phyloP scores from a whole-genome alignment of 2,888 invertebrate species.

The Mylabris sibirica region DNA sequence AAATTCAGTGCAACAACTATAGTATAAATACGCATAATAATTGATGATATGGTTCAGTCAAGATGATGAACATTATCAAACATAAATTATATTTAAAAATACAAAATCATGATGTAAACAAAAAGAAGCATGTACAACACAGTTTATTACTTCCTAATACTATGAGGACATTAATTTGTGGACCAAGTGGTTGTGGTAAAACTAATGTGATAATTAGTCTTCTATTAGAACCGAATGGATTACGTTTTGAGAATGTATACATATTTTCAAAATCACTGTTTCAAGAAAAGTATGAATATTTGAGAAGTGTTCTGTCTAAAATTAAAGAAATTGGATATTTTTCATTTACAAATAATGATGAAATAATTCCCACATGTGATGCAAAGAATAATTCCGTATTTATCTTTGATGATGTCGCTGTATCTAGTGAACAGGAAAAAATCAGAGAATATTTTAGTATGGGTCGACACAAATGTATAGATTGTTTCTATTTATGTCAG shows the following conservation, averaged over 20 bases:
- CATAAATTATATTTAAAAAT: background rate
- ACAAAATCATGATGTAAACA: background rate
- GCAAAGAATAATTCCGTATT: background rate
- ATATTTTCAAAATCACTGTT: conserved; percentile 26
- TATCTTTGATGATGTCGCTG: conserved; percentile 8
- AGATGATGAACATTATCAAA: background rate
- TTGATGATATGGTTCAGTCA: too few relatives aligned
- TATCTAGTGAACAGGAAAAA: background rate
- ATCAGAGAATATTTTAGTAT: too few relatives aligned
- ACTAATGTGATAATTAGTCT: background rate
- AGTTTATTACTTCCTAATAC: background rate
- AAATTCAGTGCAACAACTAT: too few relatives aligned
- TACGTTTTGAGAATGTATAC: background rate
- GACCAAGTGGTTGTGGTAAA: too few relatives aligned
- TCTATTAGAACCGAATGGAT: background rate
- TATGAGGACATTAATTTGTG: background rate
- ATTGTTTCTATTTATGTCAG: too few relatives aligned
- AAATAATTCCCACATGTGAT: background rate
- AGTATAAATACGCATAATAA: too few relatives aligned
- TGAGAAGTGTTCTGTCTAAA: conserved; percentile 15
- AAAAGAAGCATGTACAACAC: background rate
- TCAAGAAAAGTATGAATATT: conserved; percentile 27
- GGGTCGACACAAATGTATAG: too few relatives aligned
- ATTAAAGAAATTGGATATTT: conserved; percentile 27
- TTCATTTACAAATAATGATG: conserved; percentile 10